A percentile compares a stretch with the other conserved stretches of the same genome.
These are phyloP conservation scores for Frieseomelitta varia DNA, from an alignment of 1,140 invertebrate species.

Conservation along the genomic window DNA sequence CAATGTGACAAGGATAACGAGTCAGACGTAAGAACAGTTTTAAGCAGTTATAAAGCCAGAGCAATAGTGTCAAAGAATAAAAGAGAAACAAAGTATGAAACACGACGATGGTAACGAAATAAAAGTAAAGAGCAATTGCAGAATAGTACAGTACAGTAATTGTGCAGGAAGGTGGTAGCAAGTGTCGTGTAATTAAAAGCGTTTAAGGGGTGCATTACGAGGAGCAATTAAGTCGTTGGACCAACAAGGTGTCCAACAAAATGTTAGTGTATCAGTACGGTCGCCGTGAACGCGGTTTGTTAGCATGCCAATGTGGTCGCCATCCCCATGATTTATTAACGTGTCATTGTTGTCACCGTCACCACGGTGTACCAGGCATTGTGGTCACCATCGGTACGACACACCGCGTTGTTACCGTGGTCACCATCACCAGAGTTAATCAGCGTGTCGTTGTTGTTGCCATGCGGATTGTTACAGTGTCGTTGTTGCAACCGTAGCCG, in stretches of 20 bases:
- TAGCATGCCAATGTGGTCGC: constrained; percentile 33
- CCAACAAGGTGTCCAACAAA: constrained; percentile 23
- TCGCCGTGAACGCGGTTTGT: constrained; percentile 31
- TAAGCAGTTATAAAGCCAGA: background rate
- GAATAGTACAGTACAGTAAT: background rate
- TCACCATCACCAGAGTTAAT: constrained; percentile 49
- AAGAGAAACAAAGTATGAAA: background rate
- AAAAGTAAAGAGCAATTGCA: background rate
- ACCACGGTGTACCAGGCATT: constrained; percentile 46
- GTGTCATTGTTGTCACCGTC: constrained; percentile 49
- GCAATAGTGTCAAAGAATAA: background rate
- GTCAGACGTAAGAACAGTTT: background rate
- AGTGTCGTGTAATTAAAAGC: background rate
- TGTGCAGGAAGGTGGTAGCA: background rate
- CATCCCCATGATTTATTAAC: constrained; percentile 49
- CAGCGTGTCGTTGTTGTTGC: constrained; percentile 43
- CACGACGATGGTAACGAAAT: background rate
- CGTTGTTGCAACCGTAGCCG: constrained; percentile 30
- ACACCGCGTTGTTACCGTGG: constrained; percentile 27
- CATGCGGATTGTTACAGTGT: constrained; percentile 22
- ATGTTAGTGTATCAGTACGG: constrained; percentile 31
- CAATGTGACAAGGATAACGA: background rate
- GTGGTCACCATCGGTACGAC: constrained; percentile 39
- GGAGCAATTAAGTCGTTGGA: constrained; percentile 19
- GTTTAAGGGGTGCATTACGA: background rate